Base-by-base conservation (phyloP, 1,140 invertebrate genomes). In the Calycopis cecrops region DNA sequence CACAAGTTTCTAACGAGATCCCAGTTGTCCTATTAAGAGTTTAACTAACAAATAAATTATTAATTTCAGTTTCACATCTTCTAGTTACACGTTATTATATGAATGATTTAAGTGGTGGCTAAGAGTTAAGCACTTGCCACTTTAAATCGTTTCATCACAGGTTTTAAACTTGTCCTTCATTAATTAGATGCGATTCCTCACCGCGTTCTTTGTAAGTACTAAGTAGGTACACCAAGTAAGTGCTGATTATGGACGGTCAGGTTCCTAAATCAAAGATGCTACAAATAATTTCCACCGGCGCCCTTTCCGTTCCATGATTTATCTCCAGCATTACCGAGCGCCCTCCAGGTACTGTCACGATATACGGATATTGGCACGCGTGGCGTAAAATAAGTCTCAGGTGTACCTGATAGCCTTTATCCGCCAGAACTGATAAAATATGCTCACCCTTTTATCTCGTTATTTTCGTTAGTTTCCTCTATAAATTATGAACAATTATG, bases 391-490 rank as follows among this genome's bases (percentile, higher is more conserved):
- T 81, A 81, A 78, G 75, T 76, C 79, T 82, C 80, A 84, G 80
- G 79, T 84, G 80, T 79, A 67, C 59, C 71, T 79, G 81, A 85
- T 81, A 78, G 79, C 77, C 69, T 81, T 82, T 82, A 82, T 82
- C 73, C 76, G 79, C 73, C 79, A 80, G 79, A 84, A 82, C 76
- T 82, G 77, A 85, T 85, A 85, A 82, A 79, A 80, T 82, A 81
- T 76, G 76, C 69, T 67, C 61, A 64, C 55, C 69, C 60, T 69
- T 71, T 56, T 59, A 60, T 59, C 67, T 65, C 65, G 52, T 18
- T 33, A 44, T 54, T 33, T 12, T 57, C 54, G 60, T 63, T 63
- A 63, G 40, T 54, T 54, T 54, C 51, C 38, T 47, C 10, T 44
- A 21, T 54, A 42, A 54, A 34, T 34, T 54, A 47, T 34, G 28